These are phyloP conservation scores for Boleophthalmus pectinirostris DNA, from an alignment of 2,113 vertebrate genomes.

Conservation along the genomic window DNA sequence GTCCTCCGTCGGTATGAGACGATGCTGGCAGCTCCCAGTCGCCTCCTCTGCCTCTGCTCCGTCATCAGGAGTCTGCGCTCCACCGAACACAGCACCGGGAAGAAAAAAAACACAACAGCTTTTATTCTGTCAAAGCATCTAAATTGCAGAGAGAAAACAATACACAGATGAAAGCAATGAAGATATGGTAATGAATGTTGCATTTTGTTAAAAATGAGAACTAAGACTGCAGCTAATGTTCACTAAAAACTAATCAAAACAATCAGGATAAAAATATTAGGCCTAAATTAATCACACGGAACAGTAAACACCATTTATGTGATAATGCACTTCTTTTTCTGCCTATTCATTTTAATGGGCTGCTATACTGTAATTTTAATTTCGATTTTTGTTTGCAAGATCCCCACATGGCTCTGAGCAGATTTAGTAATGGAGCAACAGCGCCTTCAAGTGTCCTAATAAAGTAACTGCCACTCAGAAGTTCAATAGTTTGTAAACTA, in stretches of 20 bases:
- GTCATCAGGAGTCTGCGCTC: slow-evolving; percentile 44
- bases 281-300: background rate
- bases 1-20: slow-evolving; percentile 49
- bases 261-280: background rate
- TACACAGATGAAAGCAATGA: background rate
- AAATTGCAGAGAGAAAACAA: background rate
- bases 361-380: background rate
- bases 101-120: slow-evolving; percentile 11
- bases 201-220: background rate
- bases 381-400: background rate
- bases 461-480: background rate
- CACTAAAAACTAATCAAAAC: background rate
- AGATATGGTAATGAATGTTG: background rate
- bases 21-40: slow-evolving; percentile 57
- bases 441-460: background rate
- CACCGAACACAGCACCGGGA: slow-evolving; percentile 38
- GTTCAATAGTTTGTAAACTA: background rate
- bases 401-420: background rate
- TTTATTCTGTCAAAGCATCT: background rate
- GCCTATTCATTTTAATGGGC: background rate
- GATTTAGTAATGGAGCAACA: slow-evolving; percentile 1
- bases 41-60: slow-evolving; percentile 45
- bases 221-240: no score
- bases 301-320: background rate
- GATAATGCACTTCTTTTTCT: background rate